Percentiles rank a stretch among this genome's conserved stretches.
Evolutionary conservation across 2,797 vertebrate genomes (phyloP).

Genomic region (Anabas testudineus): DNA sequence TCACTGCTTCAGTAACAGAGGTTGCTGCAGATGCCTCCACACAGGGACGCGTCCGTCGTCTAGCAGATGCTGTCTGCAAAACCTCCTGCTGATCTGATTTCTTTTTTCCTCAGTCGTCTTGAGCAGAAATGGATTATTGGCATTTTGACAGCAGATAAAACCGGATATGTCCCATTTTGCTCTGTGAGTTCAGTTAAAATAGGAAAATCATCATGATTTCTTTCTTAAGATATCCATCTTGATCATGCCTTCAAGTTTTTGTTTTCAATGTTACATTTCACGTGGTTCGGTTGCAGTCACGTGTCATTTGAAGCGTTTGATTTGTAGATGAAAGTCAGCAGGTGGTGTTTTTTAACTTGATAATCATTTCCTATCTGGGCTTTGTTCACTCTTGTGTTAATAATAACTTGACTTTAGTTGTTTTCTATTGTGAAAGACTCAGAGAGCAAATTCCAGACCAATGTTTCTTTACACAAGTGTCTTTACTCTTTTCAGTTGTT

Average conservation of each 20-base stretch:
- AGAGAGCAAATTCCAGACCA: no score
- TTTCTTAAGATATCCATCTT: background rate
- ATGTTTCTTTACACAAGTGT: no score
- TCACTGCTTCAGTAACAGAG: background rate
- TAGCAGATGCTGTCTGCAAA: background rate
- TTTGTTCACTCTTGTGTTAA: no score
- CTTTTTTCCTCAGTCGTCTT: background rate
- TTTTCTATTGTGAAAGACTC: no score
- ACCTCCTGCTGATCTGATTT: background rate
- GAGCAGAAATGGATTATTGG: background rate
- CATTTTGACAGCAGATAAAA: background rate
- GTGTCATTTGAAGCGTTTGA: background rate
- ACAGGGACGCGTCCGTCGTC: background rate
- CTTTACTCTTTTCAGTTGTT: no score
- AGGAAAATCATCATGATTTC: background rate
- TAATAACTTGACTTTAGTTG: no score
- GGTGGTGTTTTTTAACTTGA: no score
- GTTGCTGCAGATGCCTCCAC: background rate
- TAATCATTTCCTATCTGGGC: no score
- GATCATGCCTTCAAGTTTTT: no score
- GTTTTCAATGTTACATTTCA: background rate
- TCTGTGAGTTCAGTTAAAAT: constrained; percentile 19
- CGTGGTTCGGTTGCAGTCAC: background rate
- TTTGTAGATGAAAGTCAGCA: no score
- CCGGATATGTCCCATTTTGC: background rate